Evolutionary conservation across 1,140 invertebrate genomes (phyloP).

Genomic region (Drosophila melanica): DNA sequence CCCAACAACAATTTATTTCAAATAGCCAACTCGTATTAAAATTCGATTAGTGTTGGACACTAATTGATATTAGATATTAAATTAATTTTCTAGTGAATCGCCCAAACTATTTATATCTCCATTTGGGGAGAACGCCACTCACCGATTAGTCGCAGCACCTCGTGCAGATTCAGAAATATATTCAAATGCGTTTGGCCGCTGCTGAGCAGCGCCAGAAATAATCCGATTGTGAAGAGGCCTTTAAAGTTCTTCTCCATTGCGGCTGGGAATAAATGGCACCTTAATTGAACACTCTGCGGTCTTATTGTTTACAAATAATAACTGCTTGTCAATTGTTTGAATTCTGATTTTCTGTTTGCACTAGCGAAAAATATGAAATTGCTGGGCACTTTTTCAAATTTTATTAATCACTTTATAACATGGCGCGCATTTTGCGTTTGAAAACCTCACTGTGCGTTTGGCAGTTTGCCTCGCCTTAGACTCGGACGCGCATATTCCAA

Average conservation of each 20-base stretch:
- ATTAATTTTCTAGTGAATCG: conserved; percentile 15
- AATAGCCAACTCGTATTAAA: conserved; percentile 7
- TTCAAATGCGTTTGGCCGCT: conserved; percentile 76
- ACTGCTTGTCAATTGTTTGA: conserved; percentile 22
- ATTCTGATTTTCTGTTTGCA: conserved; percentile 27
- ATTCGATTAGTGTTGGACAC: conserved; percentile 1
- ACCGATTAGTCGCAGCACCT: conserved; percentile 84
- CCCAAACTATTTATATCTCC: conserved; percentile 16
- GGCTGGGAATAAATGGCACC: neutral
- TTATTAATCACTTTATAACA: conserved; percentile 23
- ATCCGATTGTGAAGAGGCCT: conserved; percentile 73
- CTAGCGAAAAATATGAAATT: conserved; percentile 32
- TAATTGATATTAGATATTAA: conserved; percentile 37
- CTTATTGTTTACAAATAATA: conserved; percentile 33
- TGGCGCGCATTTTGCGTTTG: conserved; percentile 47
- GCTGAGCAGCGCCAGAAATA: conserved; percentile 66
- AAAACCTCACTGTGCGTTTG: conserved; percentile 59
- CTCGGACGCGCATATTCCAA: conserved; percentile 60
- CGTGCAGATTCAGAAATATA: conserved; percentile 84
- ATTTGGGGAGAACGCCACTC: conserved; percentile 48
- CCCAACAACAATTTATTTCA: neutral
- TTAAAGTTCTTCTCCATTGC: conserved; percentile 61
- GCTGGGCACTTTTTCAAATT: conserved; percentile 20
- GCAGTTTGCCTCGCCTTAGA: conserved; percentile 44
- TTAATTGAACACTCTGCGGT: conserved; percentile 3